A percentile compares a stretch with the other conserved stretches of the same genome.
Conservation (phyloP, 2,888 invertebrate genomes). For the Tubulanus polymorphus region DNA sequence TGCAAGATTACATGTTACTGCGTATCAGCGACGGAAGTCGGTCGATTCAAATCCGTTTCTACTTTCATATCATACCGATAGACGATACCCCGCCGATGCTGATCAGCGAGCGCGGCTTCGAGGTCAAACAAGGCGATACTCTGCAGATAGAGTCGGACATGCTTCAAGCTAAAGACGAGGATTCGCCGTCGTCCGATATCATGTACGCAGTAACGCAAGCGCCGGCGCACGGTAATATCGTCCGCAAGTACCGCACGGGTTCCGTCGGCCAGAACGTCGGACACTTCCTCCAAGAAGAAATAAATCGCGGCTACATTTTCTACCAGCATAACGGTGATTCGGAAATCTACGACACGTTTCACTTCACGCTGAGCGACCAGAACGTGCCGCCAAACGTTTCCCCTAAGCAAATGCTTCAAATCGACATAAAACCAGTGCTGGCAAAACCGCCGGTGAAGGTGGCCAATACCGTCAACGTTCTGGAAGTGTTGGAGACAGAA, state of each 20-base stretch:
- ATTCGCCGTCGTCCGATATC: constrained; percentile 43
- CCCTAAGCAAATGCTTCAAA: constrained; percentile 35
- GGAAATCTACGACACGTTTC: constrained; percentile 43
- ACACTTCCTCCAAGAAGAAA: constrained; percentile 46
- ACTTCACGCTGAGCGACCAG: constrained; percentile 43
- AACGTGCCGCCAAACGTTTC: constrained; percentile 49
- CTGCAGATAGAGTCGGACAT: constrained; percentile 35
- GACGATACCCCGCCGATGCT: constrained; percentile 50
- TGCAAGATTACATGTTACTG: constrained; percentile 42
- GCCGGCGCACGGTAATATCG: constrained; percentile 43
- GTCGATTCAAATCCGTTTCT: constrained; percentile 42
- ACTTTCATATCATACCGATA: constrained; percentile 47
- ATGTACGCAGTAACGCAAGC: constrained; percentile 39
- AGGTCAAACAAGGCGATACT: constrained; percentile 43
- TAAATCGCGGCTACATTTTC: constrained; percentile 47
- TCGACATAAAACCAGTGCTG: constrained; percentile 41
- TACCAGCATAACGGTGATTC: constrained; percentile 45
- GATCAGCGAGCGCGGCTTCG: constrained; percentile 43
- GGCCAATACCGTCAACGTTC: constrained; percentile 32
- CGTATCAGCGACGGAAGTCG: constrained; percentile 45
- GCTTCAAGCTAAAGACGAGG: constrained; percentile 46
- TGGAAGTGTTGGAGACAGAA: constrained; percentile 45
- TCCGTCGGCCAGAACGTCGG: constrained; percentile 38
- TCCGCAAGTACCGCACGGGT: constrained; percentile 33
- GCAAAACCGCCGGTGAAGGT: constrained; percentile 48